phyloP scores from a whole-genome alignment of 1,140 invertebrate species.

The Bombus vancouverensis region DNA sequence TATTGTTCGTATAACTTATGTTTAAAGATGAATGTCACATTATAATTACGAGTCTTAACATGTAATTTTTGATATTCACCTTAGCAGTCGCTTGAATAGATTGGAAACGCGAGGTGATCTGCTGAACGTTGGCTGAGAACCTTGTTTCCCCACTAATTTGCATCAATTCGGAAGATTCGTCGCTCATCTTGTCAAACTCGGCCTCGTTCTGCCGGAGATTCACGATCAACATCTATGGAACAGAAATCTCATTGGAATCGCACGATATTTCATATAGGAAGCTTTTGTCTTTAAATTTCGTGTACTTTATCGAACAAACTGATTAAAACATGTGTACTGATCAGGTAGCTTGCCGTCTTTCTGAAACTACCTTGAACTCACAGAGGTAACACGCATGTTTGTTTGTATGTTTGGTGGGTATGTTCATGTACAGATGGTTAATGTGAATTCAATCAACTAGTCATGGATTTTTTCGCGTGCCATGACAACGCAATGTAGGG shows the following conservation, averaged over 20 bases:
- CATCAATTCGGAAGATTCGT: constrained; percentile 93
- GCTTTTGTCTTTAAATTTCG: background rate
- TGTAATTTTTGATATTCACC: constrained; percentile 83
- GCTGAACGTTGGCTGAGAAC: constrained; percentile 95
- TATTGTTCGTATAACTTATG: too few species aligned
- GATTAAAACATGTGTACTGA: background rate
- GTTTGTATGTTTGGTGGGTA: background rate
- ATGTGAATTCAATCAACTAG: constrained; percentile 13
- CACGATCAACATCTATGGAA: constrained; percentile 87
- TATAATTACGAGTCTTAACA: too few species aligned
- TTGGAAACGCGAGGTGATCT: constrained; percentile 95
- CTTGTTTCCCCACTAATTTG: constrained; percentile 94
- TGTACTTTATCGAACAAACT: background rate
- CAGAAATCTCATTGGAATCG: background rate
- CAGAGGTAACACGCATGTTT: background rate
- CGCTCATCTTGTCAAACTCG: constrained; percentile 94
- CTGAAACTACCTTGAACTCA: constrained; percentile 11
- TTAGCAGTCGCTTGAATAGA: constrained; percentile 94
- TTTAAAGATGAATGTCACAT: too few species aligned
- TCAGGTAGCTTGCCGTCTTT: constrained; percentile 9
- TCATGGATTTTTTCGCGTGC: constrained; percentile 2
- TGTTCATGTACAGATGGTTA: background rate
- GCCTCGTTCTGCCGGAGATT: constrained; percentile 91
- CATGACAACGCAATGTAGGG: constrained; percentile 14
- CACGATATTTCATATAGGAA: background rate